Conservation (phyloP, 2,888 invertebrate genomes). For the Ennomos quercinarius region DNA sequence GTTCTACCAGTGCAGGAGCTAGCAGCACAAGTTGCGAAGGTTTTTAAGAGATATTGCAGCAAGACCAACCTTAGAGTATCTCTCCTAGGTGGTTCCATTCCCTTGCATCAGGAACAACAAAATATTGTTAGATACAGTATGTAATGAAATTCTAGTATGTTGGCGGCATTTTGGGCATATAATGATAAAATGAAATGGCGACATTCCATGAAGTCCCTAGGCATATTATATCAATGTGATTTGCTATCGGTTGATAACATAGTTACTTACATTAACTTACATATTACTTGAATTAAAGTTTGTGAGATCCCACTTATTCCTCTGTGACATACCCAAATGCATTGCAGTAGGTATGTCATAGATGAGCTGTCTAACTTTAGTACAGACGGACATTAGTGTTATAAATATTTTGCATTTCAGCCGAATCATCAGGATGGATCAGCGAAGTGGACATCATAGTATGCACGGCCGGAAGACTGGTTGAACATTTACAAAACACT, state of each 20-base stretch:
- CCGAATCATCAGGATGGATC: constrained; percentile 83
- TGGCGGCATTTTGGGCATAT: too few species aligned
- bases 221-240: too few species aligned
- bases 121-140: constrained; percentile 84
- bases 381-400: too few species aligned
- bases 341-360: too few species aligned
- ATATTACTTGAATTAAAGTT: too few species aligned
- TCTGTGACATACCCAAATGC: too few species aligned
- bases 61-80: constrained; percentile 89
- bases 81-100: constrained; percentile 88
- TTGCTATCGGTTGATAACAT: too few species aligned
- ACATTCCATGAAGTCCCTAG: too few species aligned
- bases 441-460: constrained; percentile 93
- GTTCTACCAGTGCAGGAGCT: constrained; percentile 97
- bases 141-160: constrained; percentile 35
- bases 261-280: too few species aligned
- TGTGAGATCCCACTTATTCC: too few species aligned
- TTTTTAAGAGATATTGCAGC: constrained; percentile 89
- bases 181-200: too few species aligned
- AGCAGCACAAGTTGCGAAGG: constrained; percentile 94
- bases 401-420: constrained; percentile 62
- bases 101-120: constrained; percentile 88
- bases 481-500: constrained; percentile 95
- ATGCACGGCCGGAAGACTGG: constrained; percentile 96
- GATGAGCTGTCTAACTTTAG: too few species aligned